Percentiles rank a stretch among this genome's conserved stretches.
Evolutionary conservation across 2,113 vertebrate species (phyloP).

Genomic region (Lamprologus speciosus): DNA sequence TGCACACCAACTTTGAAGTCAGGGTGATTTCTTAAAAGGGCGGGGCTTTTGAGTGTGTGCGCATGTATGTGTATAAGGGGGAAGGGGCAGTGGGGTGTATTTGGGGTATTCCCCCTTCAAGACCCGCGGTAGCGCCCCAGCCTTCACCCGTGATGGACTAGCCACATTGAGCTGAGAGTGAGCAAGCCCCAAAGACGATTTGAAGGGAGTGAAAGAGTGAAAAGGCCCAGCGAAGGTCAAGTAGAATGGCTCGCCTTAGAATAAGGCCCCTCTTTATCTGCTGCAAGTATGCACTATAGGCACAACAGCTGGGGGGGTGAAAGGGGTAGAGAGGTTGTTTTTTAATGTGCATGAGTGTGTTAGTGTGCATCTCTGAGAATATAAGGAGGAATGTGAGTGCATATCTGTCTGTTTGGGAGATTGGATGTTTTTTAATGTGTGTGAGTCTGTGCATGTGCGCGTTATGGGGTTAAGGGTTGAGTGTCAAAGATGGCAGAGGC

Average conservation of each 20-base stretch:
- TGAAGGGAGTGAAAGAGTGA: constrained; percentile 98
- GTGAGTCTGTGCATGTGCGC: not conserved
- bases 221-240: constrained; percentile 87
- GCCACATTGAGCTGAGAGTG: constrained; percentile 80
- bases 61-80: not conserved
- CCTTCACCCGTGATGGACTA: constrained; percentile 93
- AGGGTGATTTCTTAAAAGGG: constrained; percentile 56
- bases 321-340: constrained; percentile 28
- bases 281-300: constrained; percentile 88
- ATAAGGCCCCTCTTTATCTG: constrained; percentile 98
- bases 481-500: constrained; percentile 55
- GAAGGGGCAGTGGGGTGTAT: not conserved
- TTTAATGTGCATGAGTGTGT: constrained; percentile 45
- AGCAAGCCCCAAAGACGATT: constrained; percentile 87
- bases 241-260: constrained; percentile 92
- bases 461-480: not conserved
- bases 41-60: not conserved
- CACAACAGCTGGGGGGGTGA: constrained; percentile 69
- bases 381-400: not conserved
- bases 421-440: not conserved
- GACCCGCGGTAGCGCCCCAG: constrained; percentile 59
- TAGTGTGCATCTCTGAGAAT: constrained; percentile 30
- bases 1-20: constrained; percentile 99
- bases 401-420: not conserved
- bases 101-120: constrained; percentile 81